Evolutionary conservation across 2,797 vertebrate species (phyloP), one percentile per base, ranked within the genome.

Genomic region (Amphiprion clarkii): DNA sequence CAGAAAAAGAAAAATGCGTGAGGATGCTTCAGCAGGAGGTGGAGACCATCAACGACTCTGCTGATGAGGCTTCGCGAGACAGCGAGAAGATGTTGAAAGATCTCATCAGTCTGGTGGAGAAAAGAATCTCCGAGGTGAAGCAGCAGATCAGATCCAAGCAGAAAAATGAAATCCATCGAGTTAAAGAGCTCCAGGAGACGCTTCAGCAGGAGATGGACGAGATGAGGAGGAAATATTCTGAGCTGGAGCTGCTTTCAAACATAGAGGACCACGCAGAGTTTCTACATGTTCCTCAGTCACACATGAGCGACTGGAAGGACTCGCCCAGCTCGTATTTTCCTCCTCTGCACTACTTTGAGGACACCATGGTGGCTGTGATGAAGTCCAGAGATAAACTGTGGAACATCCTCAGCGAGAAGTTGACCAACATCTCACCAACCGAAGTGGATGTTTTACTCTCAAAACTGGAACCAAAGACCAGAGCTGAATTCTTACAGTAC

Each of bases 211-310:
- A 67, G 21, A 27, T 74, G 23, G 3, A 2, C 14, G 49, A 67
- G 1, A 27, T 64, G 65, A 79, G 16, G 64, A 62, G 36, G 54
- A 69, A 49, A 33, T 29, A 49, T 16, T 1, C 55, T 55, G 71
- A 65, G 0, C n/a, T 74, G 55, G 40, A 55, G 21, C 14, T 55
- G 42, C 67, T 81, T 2, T 67, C 44, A 21, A 12, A 39, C n/a
- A 40, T 1, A 17, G 7, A 52, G 1, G 66, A 76, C 5, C 52
- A 60, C 67, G 19, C 5, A 39, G 46, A 65, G 8, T 65, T 77
- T 39, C 29, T 65, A 1, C 33, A 46, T 4, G 2, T 16, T 2
- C 23, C 39, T 2, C 39, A 42, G 36, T 8, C 27, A n/a, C 0
- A 6, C 5, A 27, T 68, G 1, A 27, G 7, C 29, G 36, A 39